Conservation (phyloP, 2,113 vertebrate species). For the Petroica traversi region DNA sequence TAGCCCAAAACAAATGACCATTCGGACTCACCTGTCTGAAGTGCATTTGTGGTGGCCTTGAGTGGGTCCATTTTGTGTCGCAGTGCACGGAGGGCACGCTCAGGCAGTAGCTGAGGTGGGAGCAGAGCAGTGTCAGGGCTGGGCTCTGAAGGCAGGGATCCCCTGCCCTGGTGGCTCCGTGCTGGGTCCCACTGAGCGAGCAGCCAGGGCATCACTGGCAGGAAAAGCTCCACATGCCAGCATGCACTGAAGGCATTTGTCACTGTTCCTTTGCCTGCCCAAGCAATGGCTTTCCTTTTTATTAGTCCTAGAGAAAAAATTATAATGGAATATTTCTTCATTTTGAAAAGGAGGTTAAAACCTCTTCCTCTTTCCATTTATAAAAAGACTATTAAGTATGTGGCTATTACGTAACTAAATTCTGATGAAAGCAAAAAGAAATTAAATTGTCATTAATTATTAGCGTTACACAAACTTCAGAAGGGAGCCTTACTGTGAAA, state of each 20-base stretch:
- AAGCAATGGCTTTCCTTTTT: neutral
- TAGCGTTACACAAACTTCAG: neutral
- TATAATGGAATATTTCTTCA: neutral
- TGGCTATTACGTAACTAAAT: neutral
- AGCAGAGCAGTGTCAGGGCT: neutral
- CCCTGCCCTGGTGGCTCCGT: rapidly evolving
- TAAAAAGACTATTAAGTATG: neutral
- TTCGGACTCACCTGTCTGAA: neutral
- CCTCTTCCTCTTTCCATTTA: neutral
- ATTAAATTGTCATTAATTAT: neutral
- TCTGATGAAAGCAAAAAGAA: neutral
- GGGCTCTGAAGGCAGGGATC: neutral
- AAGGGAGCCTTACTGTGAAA: neutral
- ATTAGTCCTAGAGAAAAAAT: neutral
- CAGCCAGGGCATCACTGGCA: neutral
- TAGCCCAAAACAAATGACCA: neutral
- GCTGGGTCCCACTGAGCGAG: rapidly evolving
- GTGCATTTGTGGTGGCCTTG: rapidly evolving
- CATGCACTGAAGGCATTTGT: neutral
- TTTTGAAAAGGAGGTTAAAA: neutral
- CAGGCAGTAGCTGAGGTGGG: rapidly evolving
- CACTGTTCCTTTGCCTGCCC: neutral
- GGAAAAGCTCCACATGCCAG: rapidly evolving
- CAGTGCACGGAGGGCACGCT: neutral
- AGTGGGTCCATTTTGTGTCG: neutral